A percentile compares a stretch with the other conserved stretches of the same genome.
Evolutionary conservation across 2,797 vertebrate species (phyloP).

Genomic region (Myripristis murdjan): DNA sequence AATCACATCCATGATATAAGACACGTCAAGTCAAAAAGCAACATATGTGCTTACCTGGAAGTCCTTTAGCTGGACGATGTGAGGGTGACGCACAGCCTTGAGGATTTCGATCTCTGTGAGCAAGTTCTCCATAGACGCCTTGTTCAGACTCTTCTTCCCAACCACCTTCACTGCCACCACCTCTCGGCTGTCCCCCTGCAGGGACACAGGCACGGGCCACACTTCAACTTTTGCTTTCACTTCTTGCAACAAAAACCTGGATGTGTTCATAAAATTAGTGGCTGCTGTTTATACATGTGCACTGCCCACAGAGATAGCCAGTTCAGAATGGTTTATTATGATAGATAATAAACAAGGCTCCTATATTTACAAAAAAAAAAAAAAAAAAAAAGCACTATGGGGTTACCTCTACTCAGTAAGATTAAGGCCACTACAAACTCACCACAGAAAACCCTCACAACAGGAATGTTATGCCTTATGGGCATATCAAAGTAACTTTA

Average conservation of each 20-base stretch:
- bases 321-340: not conserved
- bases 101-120: conserved; percentile 97
- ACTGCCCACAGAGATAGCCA: not conserved
- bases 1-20: not conserved
- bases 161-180: conserved; percentile 97
- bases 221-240: not conserved
- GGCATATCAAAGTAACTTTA: not conserved
- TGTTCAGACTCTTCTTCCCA: conserved; percentile 94
- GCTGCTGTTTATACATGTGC: not conserved
- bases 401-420: too few relatives aligned
- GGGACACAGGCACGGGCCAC: conserved; percentile 10
- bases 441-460: not conserved
- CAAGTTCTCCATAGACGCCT: conserved; percentile 93
- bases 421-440: not conserved
- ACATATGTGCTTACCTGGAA: conserved; percentile 87
- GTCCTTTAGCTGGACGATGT: conserved; percentile 97
- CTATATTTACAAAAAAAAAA: too few relatives aligned
- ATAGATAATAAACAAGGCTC: too few relatives aligned
- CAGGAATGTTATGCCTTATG: not conserved
- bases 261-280: not conserved
- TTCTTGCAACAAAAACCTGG: not conserved
- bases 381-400: too few relatives aligned
- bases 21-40: not conserved
- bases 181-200: conserved; percentile 91
- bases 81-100: conserved; percentile 92